Evolutionary conservation across 2,888 invertebrate species (phyloP).

Genomic region (Baccha elongata): DNA sequence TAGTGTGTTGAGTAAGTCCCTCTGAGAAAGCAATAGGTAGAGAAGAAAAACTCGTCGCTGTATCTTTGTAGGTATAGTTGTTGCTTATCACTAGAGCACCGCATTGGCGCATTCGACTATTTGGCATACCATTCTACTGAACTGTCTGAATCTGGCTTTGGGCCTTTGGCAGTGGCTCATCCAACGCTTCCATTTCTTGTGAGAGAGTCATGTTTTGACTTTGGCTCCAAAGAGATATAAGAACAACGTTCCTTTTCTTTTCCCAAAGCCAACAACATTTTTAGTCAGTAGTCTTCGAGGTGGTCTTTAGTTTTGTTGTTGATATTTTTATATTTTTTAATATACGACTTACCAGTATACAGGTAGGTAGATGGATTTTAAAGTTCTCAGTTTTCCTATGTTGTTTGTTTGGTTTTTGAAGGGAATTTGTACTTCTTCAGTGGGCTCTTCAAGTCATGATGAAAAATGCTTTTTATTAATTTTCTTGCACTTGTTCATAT

Average conservation of each 20-base stretch:
- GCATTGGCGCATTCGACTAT: no score
- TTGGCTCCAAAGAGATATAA: slow-evolving; percentile 1
- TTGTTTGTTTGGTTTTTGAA: not conserved
- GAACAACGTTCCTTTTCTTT: slow-evolving; percentile 2
- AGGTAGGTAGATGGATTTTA: not conserved
- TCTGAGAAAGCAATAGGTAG: slow-evolving; percentile 20
- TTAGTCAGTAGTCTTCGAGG: slow-evolving; percentile 5
- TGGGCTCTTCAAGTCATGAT: no score
- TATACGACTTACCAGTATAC: not conserved
- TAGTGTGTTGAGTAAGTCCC: slow-evolving; percentile 7
- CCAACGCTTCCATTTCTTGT: slow-evolving; percentile 20
- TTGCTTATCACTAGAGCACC: slow-evolving; percentile 8
- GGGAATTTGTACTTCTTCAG: no score
- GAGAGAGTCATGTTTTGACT: not conserved
- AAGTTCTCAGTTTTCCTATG: not conserved
- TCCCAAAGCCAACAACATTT: slow-evolving; percentile 1
- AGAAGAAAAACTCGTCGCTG: slow-evolving; percentile 22
- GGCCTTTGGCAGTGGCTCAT: slow-evolving; percentile 1
- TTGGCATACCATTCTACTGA: no score
- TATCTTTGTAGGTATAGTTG: not conserved
- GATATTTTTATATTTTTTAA: not conserved
- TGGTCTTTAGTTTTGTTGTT: not conserved
- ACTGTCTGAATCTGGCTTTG: not conserved
- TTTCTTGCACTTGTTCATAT: no score
- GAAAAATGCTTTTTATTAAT: no score